These are phyloP conservation scores for Oligia latruncula DNA, from an alignment of 2,888 invertebrate species.

Conservation along the genomic window DNA sequence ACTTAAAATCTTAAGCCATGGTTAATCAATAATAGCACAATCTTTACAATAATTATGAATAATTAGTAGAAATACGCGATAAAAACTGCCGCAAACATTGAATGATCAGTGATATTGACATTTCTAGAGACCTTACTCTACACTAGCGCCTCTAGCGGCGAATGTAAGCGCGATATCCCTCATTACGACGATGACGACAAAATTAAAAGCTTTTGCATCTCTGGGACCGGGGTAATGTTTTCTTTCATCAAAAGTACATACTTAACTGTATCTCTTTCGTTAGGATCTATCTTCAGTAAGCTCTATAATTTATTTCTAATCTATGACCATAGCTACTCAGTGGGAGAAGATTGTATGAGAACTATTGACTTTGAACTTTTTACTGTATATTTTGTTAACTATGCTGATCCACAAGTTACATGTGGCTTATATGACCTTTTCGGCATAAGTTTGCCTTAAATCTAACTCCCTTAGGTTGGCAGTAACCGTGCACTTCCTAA, in stretches of 20 bases:
- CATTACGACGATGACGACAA: background rate
- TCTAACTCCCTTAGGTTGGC: slow-evolving; percentile 45
- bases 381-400: slow-evolving; percentile 63
- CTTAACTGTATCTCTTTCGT: background rate
- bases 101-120: background rate
- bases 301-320: background rate
- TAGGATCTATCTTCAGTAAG: slow-evolving; percentile 1
- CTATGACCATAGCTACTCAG: slow-evolving; percentile 39
- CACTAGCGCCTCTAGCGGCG: background rate
- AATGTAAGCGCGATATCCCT: background rate
- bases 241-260: background rate
- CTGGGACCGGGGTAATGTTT: slow-evolving; percentile 17
- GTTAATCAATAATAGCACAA: no score
- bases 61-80: background rate
- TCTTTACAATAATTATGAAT: no score
- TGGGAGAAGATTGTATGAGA: slow-evolving; percentile 42
- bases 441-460: slow-evolving; percentile 49
- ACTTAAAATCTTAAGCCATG: no score
- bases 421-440: slow-evolving; percentile 30
- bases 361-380: slow-evolving; percentile 52
- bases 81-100: background rate
- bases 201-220: background rate
- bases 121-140: background rate
- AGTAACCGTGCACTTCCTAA: slow-evolving; percentile 43
- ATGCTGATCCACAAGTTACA: background rate